Evolutionary conservation across 1,140 invertebrate genomes (phyloP).

Genomic region (Polyergus mexicanus): DNA sequence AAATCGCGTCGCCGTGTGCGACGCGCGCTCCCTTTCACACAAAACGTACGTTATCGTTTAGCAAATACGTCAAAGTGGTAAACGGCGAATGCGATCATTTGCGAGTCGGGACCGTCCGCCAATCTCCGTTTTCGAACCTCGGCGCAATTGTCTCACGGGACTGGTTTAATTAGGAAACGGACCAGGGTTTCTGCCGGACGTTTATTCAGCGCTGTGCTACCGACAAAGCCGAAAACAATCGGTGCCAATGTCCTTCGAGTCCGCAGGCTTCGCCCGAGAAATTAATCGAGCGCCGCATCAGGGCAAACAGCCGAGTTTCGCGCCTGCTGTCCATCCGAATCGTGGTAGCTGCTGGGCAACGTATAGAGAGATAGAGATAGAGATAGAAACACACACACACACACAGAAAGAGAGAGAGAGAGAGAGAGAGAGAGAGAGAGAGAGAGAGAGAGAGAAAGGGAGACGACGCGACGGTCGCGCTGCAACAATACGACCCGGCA

Average conservation of each 20-base stretch:
- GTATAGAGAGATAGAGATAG: background rate
- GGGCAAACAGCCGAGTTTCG: constrained; percentile 68
- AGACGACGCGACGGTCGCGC: constrained; percentile 35
- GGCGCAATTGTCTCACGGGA: constrained; percentile 57
- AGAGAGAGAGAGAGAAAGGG: constrained; percentile 19
- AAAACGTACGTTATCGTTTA: constrained; percentile 49
- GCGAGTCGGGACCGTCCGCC: background rate
- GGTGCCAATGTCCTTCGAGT: constrained; percentile 73
- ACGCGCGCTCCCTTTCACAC: background rate
- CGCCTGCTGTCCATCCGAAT: constrained; percentile 30
- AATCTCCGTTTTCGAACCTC: constrained; percentile 11
- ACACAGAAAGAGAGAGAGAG: background rate
- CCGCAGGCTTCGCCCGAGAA: constrained; percentile 75
- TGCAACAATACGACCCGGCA: constrained; percentile 64
- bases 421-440: background rate
- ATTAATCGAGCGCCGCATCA: constrained; percentile 71
- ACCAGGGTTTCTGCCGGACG: constrained; percentile 57
- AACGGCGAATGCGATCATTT: constrained; percentile 41
- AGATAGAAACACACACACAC: background rate
- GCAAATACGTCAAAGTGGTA: constrained; percentile 57
- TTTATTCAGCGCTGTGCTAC: constrained; percentile 69
- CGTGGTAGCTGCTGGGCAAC: constrained; percentile 32
- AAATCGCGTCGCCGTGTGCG: constrained; percentile 8
- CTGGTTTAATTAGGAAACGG: constrained; percentile 64
- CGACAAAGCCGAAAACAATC: constrained; percentile 76